phyloP scores from a whole-genome alignment of 2,113 vertebrate genomes.

The Eublepharis macularius region DNA sequence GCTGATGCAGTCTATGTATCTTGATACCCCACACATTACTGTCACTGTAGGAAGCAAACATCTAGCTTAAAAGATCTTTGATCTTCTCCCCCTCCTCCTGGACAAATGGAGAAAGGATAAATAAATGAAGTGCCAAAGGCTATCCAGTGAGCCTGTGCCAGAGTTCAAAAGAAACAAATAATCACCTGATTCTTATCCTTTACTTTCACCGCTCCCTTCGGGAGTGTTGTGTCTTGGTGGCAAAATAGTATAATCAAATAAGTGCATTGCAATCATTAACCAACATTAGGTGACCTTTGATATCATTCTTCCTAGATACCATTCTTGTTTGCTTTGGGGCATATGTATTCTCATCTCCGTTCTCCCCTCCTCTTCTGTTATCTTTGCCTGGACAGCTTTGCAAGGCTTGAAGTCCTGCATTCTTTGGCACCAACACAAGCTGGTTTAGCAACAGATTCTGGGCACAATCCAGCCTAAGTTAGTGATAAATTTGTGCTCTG shows the following conservation, averaged over 20 bases:
- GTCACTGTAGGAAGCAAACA: neutral
- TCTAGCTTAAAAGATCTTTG: neutral
- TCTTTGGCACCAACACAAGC: neutral
- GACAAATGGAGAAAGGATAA: neutral
- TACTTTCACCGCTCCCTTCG: neutral
- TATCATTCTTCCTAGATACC: neutral
- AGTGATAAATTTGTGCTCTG: neutral
- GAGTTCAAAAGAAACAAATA: neutral
- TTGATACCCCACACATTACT: neutral
- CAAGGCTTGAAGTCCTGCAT: neutral
- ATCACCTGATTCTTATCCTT: neutral
- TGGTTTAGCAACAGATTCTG: neutral
- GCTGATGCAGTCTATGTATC: neutral
- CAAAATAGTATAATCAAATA: neutral
- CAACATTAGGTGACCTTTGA: constrained; percentile 3
- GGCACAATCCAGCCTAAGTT: neutral
- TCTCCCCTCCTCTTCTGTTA: neutral
- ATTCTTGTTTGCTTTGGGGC: neutral
- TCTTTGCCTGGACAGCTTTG: neutral
- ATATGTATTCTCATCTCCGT: neutral
- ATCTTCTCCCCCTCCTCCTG: neutral
- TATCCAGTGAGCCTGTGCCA: neutral
- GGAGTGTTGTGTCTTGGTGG: neutral
- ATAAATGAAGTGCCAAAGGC: neutral
- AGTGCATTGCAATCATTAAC: neutral